A percentile compares a stretch with the other conserved stretches of the same genome.
Evolutionary conservation across 2,113 vertebrate species (phyloP).

Genomic region (Balaeniceps rex): DNA sequence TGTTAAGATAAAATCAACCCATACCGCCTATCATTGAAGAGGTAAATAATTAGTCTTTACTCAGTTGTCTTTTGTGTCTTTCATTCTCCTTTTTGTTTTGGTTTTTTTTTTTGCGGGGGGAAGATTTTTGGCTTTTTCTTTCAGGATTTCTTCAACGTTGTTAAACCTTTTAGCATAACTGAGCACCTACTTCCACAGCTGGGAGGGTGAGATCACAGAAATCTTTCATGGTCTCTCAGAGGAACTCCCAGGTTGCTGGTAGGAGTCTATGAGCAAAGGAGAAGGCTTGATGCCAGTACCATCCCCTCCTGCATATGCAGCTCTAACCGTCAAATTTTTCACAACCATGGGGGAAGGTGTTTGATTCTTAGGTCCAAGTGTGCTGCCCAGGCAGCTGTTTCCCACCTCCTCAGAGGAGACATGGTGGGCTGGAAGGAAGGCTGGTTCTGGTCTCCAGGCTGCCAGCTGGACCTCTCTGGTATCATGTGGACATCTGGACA

Average conservation of each 20-base stretch:
- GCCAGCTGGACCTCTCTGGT: background rate
- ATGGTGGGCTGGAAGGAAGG: background rate
- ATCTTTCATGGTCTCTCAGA: background rate
- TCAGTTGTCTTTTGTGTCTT: background rate
- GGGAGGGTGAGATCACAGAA: background rate
- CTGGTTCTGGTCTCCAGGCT: background rate
- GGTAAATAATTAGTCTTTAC: background rate
- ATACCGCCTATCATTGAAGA: background rate
- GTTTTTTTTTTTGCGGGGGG: no score
- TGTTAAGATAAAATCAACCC: background rate
- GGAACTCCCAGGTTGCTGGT: background rate
- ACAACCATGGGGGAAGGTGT: background rate
- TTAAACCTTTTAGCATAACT: background rate
- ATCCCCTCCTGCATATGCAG: background rate
- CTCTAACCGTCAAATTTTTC: background rate
- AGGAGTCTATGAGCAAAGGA: background rate
- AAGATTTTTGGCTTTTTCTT: background rate
- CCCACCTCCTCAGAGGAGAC: background rate
- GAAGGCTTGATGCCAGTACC: background rate
- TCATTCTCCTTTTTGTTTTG: background rate
- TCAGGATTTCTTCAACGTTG: background rate
- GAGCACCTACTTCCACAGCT: background rate
- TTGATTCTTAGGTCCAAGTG: background rate
- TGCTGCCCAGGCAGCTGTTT: background rate
- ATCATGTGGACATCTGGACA: background rate